Base-by-base conservation (phyloP, 1,140 invertebrate species). In the Temnothorax nylanderi region DNA sequence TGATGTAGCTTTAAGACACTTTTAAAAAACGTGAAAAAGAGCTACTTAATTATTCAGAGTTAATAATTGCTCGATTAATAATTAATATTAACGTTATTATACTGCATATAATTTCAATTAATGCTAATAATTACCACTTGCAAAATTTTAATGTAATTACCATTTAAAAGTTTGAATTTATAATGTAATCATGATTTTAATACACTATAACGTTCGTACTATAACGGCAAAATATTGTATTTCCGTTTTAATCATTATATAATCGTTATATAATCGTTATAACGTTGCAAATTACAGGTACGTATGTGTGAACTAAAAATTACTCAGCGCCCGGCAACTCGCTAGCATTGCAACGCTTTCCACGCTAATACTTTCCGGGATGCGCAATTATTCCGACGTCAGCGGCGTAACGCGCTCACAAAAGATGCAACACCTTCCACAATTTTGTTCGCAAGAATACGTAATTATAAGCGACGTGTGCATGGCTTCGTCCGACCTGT, bases 401-500 rank as follows among this genome's bases (percentile, higher is more conserved):
- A 84, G 4, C 49, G 49, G 34, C 69, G 41, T 34, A 75, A 75
- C 80, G 80, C 32, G 41, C 13, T 21, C 69, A 75, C 69, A 60
- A 84, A 84, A 84, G 69, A 84, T 60, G 69, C 69, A 82, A 82
- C 67, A 60, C 41, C 69, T 74, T 82, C 37, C 54, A 60, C 80
- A 47, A 60, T 84, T 74, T 84, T 60, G 26, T 47, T 84, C 69
- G 51, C 69, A 49, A 62, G 41, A 84, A 84, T 49, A 75, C 18
- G 37, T 75, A 84, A 84, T 74, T 84, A 84, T 60, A 82, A 82
- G 18, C 65, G 80, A 82, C 80, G 67, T 74, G 54, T 56, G 65
- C 49, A 71, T 56, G 44, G 64, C 16, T 44, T 37, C 54, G 69
- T 21, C 54, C 54, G 41, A 49, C 67, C 26, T 34, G 18, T 16